Conservation (phyloP, 64 coral and sea anemone species). For the Astreopora myriophthalma region DNA sequence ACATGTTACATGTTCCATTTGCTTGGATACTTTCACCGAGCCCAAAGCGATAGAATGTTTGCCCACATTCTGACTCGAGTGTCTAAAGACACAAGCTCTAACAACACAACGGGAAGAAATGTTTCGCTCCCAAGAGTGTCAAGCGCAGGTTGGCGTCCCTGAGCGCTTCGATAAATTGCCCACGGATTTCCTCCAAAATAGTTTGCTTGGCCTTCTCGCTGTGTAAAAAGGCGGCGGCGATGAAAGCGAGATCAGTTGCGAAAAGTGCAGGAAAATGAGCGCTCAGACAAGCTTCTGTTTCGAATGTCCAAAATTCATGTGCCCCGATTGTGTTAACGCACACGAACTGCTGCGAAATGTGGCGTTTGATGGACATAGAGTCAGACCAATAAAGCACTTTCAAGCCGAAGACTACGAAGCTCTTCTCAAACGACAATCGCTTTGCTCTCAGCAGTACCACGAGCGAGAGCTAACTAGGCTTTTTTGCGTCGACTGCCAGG, state of each 20-base stretch:
- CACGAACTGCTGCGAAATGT: background rate
- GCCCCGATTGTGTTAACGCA: background rate
- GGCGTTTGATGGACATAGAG: background rate
- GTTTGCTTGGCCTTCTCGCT: background rate
- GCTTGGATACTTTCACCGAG: background rate
- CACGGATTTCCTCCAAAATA: background rate
- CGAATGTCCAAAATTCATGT: background rate
- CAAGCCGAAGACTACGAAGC: background rate
- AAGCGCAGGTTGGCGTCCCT: background rate
- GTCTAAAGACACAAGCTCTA: background rate
- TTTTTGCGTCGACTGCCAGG: background rate
- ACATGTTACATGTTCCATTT: slow-evolving; percentile 2
- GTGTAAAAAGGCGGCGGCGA: background rate
- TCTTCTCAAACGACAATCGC: background rate
- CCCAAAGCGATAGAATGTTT: background rate
- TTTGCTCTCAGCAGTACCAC: slow-evolving; percentile 2
- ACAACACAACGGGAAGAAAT: background rate
- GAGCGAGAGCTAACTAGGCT: background rate
- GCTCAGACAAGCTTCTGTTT: background rate
- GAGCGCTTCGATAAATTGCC: background rate
- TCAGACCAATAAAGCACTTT: background rate
- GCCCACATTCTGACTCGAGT: background rate
- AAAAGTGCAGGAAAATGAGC: background rate
- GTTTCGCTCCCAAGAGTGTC: background rate
- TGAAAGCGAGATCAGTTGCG: background rate